These are phyloP conservation scores for Macroglossus sobrinus DNA, from an alignment of 2,113 vertebrate species.

Conservation along the genomic window DNA sequence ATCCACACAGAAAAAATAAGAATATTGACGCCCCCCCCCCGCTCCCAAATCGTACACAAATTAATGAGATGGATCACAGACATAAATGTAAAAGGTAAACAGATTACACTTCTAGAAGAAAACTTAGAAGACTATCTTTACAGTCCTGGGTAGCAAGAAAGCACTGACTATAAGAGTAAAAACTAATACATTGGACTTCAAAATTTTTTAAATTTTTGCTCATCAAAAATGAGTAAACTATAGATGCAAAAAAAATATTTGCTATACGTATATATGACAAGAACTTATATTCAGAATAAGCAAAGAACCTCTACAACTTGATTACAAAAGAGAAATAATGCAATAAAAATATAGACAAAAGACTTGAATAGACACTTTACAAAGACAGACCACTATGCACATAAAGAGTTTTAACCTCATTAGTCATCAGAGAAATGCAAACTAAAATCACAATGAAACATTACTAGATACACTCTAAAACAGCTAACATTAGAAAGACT, in stretches of 20 bases:
- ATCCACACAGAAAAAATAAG: not conserved
- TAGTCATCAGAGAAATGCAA: not conserved
- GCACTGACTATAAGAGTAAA: not conserved
- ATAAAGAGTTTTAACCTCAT: not conserved
- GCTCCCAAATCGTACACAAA: not conserved
- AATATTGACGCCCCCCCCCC: not conserved
- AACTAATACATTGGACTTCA: not conserved
- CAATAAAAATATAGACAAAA: not conserved
- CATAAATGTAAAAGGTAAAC: not conserved
- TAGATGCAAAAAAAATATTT: not conserved
- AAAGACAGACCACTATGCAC: not conserved
- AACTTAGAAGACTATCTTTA: not conserved
- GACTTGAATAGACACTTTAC: not conserved
- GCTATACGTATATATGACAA: not conserved
- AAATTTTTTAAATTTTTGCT: not conserved
- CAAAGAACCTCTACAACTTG: not conserved
- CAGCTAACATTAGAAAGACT: not conserved
- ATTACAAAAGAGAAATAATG: not conserved
- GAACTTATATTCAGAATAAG: not conserved
- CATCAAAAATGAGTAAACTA: not conserved
- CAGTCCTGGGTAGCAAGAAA: slow-evolving; percentile 1
- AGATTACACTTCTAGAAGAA: not conserved
- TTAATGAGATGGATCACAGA: not conserved
- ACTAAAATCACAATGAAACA: not conserved
- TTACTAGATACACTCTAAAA: not conserved